Evolutionary conservation across 2,888 invertebrate species (phyloP).

Genomic region (Clanis bilineata): DNA sequence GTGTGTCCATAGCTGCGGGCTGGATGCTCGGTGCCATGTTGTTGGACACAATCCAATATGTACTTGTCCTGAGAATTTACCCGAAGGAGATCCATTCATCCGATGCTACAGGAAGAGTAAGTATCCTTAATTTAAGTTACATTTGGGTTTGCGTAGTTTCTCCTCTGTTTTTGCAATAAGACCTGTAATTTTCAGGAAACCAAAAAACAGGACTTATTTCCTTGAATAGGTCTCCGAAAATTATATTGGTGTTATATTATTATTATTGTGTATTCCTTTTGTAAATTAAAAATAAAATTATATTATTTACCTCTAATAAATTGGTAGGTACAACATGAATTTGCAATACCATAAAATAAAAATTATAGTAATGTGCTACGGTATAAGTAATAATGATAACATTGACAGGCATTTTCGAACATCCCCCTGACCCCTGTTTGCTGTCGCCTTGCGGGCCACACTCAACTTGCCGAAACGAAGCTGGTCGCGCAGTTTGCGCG

Average conservation of each 20-base stretch:
- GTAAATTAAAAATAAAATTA: too few species aligned
- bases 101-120: constrained; percentile 82
- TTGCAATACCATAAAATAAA: too few species aligned
- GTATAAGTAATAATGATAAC: too few species aligned
- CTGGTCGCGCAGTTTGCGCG: constrained; percentile 86
- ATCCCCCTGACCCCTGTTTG: constrained; percentile 83
- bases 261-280: too few species aligned
- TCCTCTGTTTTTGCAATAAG: too few species aligned
- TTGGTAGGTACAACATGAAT: too few species aligned
- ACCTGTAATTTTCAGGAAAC: too few species aligned
- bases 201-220: too few species aligned
- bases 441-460: constrained; percentile 87
- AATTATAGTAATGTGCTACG: background rate
- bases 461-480: constrained; percentile 84
- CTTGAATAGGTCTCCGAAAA: too few species aligned
- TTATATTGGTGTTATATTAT: too few species aligned
- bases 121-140: constrained; percentile 26
- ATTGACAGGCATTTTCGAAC: constrained; percentile 46
- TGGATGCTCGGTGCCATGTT: constrained; percentile 89
- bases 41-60: constrained; percentile 91
- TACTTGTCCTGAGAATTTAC: constrained; percentile 85
- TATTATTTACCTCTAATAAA: too few species aligned
- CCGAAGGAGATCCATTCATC: constrained; percentile 89
- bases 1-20: constrained; percentile 89
- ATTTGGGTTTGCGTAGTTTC: too few species aligned